Conservation (phyloP, 2,113 vertebrate species). For the Electrona antarctica region DNA sequence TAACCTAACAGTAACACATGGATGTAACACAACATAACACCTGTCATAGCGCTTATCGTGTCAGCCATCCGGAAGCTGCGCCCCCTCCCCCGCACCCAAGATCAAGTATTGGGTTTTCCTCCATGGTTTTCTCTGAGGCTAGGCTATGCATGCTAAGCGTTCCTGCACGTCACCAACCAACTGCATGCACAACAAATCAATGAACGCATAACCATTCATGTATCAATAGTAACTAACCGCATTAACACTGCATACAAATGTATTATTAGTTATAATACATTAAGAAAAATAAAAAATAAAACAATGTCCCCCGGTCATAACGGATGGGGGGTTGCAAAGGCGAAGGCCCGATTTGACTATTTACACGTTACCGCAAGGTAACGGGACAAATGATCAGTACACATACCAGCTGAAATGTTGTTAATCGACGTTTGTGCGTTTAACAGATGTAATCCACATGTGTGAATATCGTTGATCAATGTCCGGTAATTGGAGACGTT, state of each 20-base stretch:
- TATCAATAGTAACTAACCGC: neutral
- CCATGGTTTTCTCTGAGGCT: too few relatives aligned
- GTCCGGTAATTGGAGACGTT: neutral
- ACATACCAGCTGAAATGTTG: slow-evolving; percentile 19
- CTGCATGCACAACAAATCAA: too few relatives aligned
- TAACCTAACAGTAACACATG: too few relatives aligned
- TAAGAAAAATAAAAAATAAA: neutral
- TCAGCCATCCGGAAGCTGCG: too few relatives aligned
- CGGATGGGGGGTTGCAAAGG: slow-evolving; percentile 24
- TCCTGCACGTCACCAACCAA: too few relatives aligned
- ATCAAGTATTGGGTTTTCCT: too few relatives aligned
- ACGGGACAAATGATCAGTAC: neutral
- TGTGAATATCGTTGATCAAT: neutral
- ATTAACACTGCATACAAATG: neutral
- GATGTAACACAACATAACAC: too few relatives aligned
- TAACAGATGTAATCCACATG: neutral
- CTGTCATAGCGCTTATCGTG: too few relatives aligned
- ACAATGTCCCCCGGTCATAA: slow-evolving; percentile 13
- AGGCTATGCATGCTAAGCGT: too few relatives aligned
- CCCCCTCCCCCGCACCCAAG: too few relatives aligned
- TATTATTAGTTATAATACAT: neutral
- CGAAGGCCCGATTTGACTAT: slow-evolving; percentile 30
- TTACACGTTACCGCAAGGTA: slow-evolving; percentile 10
- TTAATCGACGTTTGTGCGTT: neutral
- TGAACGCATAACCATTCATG: neutral